Conservation (phyloP, 2,888 invertebrate genomes). For the Agonum fuliginosum region DNA sequence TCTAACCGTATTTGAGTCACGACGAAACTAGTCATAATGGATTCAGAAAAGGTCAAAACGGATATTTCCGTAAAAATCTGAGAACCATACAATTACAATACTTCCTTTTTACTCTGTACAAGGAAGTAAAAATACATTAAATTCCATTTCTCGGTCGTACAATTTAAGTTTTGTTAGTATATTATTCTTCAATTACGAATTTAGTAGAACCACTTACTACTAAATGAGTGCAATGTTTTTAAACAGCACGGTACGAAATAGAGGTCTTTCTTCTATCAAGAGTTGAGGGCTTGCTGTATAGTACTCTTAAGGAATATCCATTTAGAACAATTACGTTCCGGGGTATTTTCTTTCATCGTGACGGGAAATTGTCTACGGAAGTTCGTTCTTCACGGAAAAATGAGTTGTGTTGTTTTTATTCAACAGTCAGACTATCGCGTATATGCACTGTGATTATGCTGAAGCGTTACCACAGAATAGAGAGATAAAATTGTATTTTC, state of each 20-base stretch:
- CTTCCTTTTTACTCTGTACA: too few relatives aligned
- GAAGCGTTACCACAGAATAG: background rate
- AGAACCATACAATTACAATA: too few relatives aligned
- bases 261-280: background rate
- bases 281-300: background rate
- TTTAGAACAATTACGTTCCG: slow-evolving; percentile 45
- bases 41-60: too few relatives aligned
- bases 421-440: slow-evolving; percentile 13
- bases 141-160: too few relatives aligned
- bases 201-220: too few relatives aligned
- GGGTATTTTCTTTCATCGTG: slow-evolving; percentile 26
- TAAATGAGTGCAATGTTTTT: background rate
- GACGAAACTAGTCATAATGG: too few relatives aligned
- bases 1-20: too few relatives aligned
- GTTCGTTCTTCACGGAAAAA: slow-evolving; percentile 41
- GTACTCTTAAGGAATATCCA: slow-evolving; percentile 38
- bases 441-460: background rate
- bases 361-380: slow-evolving; percentile 49
- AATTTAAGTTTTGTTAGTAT: too few relatives aligned
- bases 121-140: too few relatives aligned
- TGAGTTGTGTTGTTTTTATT: slow-evolving; percentile 44
- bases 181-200: too few relatives aligned
- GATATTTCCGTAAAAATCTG: too few relatives aligned
- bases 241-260: background rate
- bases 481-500: too few relatives aligned